phyloP scores from a whole-genome alignment of 2,113 vertebrate genomes.

The Furnarius figulus region DNA sequence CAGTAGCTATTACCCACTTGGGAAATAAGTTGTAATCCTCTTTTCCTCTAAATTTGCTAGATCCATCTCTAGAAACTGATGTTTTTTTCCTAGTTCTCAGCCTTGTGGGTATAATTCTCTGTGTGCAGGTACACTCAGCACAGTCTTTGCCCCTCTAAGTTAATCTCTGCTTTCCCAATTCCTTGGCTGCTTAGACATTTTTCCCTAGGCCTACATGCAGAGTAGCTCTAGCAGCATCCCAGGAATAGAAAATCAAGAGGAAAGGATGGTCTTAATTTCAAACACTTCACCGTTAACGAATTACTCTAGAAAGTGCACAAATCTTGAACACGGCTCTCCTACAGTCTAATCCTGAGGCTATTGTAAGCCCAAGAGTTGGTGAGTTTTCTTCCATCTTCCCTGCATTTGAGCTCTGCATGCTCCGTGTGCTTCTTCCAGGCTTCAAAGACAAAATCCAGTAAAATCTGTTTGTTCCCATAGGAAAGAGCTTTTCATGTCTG shows the following conservation, averaged over 20 bases:
- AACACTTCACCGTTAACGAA: background rate
- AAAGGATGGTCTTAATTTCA: background rate
- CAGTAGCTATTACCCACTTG: background rate
- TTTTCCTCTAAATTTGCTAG: background rate
- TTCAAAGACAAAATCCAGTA: background rate
- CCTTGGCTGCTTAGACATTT: background rate
- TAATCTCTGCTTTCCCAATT: background rate
- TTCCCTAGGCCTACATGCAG: background rate
- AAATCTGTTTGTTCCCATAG: background rate
- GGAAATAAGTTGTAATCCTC: background rate
- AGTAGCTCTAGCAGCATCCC: background rate
- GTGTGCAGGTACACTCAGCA: background rate
- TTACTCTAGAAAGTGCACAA: background rate
- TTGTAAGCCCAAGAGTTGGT: fast-evolving
- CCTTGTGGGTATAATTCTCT: background rate
- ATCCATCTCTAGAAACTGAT: background rate
- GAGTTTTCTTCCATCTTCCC: background rate
- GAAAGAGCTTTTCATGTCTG: background rate
- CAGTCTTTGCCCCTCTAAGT: background rate
- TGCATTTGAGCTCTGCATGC: background rate
- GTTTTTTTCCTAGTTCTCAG: background rate
- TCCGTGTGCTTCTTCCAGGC: background rate
- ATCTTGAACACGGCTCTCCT: background rate
- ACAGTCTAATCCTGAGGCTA: background rate
- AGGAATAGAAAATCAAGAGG: background rate